phyloP scores from a whole-genome alignment of 2,113 vertebrate species.

The Barbus barbus region DNA sequence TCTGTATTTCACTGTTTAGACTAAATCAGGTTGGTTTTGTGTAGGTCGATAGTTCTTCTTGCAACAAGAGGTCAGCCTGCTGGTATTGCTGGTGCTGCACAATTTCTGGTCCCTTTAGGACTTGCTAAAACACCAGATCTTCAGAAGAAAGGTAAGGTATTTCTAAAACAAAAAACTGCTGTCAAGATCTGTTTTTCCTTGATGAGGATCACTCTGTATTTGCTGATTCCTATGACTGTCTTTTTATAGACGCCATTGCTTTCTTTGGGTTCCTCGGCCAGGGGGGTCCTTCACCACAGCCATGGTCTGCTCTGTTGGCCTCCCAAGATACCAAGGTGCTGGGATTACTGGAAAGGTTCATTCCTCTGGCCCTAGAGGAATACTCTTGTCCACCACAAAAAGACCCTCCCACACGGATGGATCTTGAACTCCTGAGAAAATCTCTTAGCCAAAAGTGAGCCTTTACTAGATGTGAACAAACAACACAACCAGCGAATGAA shows the following conservation, averaged over 20 bases:
- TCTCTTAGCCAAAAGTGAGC: constrained; percentile 79
- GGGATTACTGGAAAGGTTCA: constrained; percentile 83
- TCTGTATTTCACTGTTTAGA: background rate
- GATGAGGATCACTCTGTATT: background rate
- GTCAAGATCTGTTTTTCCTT: background rate
- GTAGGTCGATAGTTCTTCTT: constrained; percentile 87
- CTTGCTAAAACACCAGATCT: constrained; percentile 86
- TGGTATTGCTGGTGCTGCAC: constrained; percentile 74
- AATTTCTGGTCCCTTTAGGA: constrained; percentile 83
- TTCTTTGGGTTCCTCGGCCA: constrained; percentile 84
- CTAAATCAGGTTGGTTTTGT: background rate
- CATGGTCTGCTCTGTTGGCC: constrained; percentile 84
- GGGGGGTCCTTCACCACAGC: constrained; percentile 76
- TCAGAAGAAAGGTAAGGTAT: constrained; percentile 77
- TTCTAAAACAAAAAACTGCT: background rate
- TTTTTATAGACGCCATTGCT: constrained; percentile 78
- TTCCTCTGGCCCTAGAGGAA: constrained; percentile 85
- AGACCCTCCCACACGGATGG: constrained; percentile 73
- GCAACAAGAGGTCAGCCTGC: constrained; percentile 82
- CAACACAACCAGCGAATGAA: constrained; percentile 77
- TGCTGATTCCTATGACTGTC: constrained; percentile 20
- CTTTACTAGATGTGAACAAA: constrained; percentile 66
- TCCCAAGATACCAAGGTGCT: constrained; percentile 77
- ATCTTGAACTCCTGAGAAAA: constrained; percentile 86
- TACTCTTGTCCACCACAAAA: constrained; percentile 81